These are phyloP conservation scores for Tetraneura akinire DNA, from an alignment of 1,140 invertebrate species.

Conservation along the genomic window DNA sequence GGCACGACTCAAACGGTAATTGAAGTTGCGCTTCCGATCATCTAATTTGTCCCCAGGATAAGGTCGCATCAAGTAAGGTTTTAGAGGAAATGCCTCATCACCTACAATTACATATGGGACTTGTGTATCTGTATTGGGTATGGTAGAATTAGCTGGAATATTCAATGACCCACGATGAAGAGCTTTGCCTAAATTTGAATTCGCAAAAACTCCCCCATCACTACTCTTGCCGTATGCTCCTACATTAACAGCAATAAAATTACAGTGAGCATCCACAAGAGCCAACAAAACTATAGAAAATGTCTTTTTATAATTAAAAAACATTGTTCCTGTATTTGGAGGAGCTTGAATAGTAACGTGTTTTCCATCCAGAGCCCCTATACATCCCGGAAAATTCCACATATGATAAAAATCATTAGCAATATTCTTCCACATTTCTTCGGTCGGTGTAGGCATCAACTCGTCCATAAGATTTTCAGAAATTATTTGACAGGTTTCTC, in stretches of 20 bases:
- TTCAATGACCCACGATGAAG: too few relatives aligned
- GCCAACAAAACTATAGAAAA: slow-evolving; percentile 62
- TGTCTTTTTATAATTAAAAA: slow-evolving; percentile 60
- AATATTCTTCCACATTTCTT: slow-evolving; percentile 55
- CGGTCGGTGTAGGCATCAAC: not conserved
- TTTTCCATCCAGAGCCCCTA: slow-evolving; percentile 59
- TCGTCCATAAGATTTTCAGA: not conserved
- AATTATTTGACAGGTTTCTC: slow-evolving; percentile 12
- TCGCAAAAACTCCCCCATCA: too few relatives aligned
- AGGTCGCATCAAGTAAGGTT: too few relatives aligned
- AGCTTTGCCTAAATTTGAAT: too few relatives aligned
- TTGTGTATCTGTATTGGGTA: too few relatives aligned
- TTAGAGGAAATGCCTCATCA: too few relatives aligned
- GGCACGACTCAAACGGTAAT: slow-evolving; percentile 55
- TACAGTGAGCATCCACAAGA: too few relatives aligned
- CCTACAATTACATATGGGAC: too few relatives aligned
- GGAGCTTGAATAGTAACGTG: too few relatives aligned
- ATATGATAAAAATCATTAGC: slow-evolving; percentile 57
- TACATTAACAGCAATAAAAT: too few relatives aligned
- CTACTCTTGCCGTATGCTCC: too few relatives aligned
- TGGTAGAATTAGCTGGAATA: too few relatives aligned
- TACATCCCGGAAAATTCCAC: slow-evolving; percentile 56
- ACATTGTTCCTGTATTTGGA: slow-evolving; percentile 58
- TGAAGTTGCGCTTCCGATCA: slow-evolving; percentile 55
- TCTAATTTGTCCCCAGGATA: slow-evolving; percentile 49